Evolutionary conservation across 2,797 vertebrate species (phyloP).

Genomic region (Syncerus caffer): DNA sequence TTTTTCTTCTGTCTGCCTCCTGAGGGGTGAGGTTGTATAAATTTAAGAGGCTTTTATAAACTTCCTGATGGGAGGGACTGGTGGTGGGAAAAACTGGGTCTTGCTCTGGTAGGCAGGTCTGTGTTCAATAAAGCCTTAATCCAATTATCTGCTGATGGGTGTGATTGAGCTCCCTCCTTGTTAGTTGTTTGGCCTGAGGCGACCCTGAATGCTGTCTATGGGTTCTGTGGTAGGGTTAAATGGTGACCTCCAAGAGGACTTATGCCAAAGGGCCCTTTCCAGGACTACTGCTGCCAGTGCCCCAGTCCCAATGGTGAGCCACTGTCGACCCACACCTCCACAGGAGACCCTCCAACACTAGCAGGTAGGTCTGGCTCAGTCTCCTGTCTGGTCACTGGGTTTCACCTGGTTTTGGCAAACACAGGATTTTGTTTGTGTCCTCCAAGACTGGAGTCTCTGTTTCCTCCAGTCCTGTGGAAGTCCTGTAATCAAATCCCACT

Average conservation of each 20-base stretch:
- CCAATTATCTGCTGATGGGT: not conserved
- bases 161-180: not conserved
- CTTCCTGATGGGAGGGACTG: not conserved
- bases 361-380: not conserved
- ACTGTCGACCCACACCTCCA: not conserved
- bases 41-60: not conserved
- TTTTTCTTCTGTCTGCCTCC: not conserved
- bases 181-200: not conserved
- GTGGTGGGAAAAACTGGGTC: not conserved
- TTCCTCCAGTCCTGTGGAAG: not conserved
- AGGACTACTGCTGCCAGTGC: not conserved
- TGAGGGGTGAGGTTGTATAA: not conserved
- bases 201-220: not conserved
- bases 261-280: not conserved
- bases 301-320: not conserved
- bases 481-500: not conserved
- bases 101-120: not conserved
- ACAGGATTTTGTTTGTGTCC: not conserved
- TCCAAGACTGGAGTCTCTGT: not conserved
- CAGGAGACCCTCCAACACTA: not conserved
- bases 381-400: not conserved
- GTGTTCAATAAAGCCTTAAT: not conserved
- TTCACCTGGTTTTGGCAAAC: not conserved
- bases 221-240: not conserved
- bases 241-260: not conserved